These are phyloP conservation scores for Rhyacichthys aspro DNA, from an alignment of 2,797 vertebrate genomes.

Conservation along the genomic window DNA sequence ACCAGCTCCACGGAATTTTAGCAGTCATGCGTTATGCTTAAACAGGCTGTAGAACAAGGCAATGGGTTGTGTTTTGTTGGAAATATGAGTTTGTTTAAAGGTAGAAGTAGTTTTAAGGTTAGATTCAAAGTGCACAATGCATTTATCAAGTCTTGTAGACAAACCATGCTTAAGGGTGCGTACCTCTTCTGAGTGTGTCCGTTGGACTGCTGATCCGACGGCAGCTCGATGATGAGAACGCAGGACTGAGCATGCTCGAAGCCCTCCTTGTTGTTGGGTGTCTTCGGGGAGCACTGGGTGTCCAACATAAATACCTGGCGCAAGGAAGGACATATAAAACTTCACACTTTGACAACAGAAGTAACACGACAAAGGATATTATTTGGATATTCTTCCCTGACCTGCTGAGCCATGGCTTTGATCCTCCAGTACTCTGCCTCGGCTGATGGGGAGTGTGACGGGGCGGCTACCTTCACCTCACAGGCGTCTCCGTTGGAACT, in stretches of 20 bases:
- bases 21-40: too few relatives aligned
- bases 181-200: constrained; percentile 94
- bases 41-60: too few relatives aligned
- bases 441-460: constrained; percentile 88
- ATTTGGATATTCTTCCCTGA: constrained; percentile 35
- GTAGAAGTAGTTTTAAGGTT: too few relatives aligned
- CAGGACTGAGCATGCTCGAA: constrained; percentile 98
- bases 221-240: constrained; percentile 95
- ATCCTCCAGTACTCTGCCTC: constrained; percentile 98
- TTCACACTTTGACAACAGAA: too few relatives aligned
- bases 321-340: not conserved
- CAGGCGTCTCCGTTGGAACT: constrained; percentile 94
- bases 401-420: constrained; percentile 98
- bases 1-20: too few relatives aligned
- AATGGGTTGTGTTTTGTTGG: too few relatives aligned
- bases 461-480: constrained; percentile 96
- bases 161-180: constrained; percentile 2
- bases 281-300: constrained; percentile 95
- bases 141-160: not conserved
- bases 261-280: constrained; percentile 93
- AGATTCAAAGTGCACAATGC: not conserved
- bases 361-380: too few relatives aligned
- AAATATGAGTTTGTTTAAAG: too few relatives aligned
- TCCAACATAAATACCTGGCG: constrained; percentile 96
- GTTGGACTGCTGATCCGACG: constrained; percentile 89